Conservation (phyloP, 2,113 vertebrate genomes). For the Gymnarchus niloticus region DNA sequence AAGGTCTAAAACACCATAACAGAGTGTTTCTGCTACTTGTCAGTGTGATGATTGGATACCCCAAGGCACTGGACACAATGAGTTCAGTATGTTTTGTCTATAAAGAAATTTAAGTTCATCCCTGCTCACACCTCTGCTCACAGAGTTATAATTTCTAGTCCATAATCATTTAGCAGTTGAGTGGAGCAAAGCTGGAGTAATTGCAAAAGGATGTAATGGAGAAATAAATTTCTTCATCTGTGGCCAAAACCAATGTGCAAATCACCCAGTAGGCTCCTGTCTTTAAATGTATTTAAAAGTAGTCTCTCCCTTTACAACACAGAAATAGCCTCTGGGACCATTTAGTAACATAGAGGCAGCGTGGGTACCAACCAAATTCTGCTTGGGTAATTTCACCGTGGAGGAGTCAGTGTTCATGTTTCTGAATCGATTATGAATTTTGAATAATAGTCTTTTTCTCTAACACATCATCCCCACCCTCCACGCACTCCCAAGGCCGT, state of each 20-base stretch:
- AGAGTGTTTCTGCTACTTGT: not conserved
- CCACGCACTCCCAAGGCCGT: not conserved
- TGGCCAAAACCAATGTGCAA: not conserved
- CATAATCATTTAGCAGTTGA: conserved; percentile 14
- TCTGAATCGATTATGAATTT: not conserved
- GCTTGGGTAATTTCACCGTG: not conserved
- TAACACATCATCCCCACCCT: not conserved
- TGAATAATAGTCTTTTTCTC: not conserved
- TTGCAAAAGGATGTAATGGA: not conserved
- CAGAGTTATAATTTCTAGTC: not conserved
- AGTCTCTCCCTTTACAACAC: not conserved
- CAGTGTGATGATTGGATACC: conserved; percentile 5
- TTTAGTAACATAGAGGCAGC: not conserved
- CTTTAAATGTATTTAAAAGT: not conserved
- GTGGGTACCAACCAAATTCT: not conserved
- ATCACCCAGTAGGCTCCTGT: not conserved
- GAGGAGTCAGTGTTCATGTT: not conserved
- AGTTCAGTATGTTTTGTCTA: not conserved
- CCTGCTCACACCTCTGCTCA: not conserved
- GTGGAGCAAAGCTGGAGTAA: not conserved
- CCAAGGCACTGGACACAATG: not conserved
- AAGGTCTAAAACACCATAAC: conserved; percentile 2
- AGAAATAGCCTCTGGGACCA: not conserved
- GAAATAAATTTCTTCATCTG: not conserved
- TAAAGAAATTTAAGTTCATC: not conserved